Evolutionary conservation across 1,140 invertebrate genomes (phyloP).

Genomic region (Cecropterus lyciades): DNA sequence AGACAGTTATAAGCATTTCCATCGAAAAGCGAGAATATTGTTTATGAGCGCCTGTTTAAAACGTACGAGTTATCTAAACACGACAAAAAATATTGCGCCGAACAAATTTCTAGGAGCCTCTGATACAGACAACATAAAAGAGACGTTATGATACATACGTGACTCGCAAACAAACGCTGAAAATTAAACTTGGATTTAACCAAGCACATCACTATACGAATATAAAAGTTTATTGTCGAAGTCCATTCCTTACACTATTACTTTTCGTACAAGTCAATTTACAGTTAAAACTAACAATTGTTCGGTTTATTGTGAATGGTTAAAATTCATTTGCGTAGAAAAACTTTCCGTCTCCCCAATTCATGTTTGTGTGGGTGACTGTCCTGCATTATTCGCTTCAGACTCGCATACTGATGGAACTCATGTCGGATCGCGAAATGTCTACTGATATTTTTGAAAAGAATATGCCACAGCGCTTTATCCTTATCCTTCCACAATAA

Average conservation of each 20-base stretch:
- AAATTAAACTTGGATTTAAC: slow-evolving; percentile 30
- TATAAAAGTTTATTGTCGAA: slow-evolving; percentile 38
- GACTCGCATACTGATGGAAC: slow-evolving; percentile 80
- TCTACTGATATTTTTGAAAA: slow-evolving; percentile 83
- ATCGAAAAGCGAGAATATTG: background rate
- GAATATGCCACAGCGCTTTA: slow-evolving; percentile 81
- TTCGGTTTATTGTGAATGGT: slow-evolving; percentile 4
- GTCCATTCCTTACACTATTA: slow-evolving; percentile 20
- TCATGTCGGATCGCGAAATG: slow-evolving; percentile 80
- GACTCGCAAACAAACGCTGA: slow-evolving; percentile 25
- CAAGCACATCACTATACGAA: slow-evolving; percentile 25
- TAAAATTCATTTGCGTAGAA: slow-evolving; percentile 22
- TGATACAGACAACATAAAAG: slow-evolving; percentile 41
- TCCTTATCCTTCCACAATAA: slow-evolving; percentile 84
- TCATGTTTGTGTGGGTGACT: slow-evolving; percentile 84
- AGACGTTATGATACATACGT: slow-evolving; percentile 40
- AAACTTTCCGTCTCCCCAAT: slow-evolving; percentile 35
- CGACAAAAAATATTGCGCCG: slow-evolving; percentile 45
- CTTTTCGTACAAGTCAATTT: slow-evolving; percentile 20
- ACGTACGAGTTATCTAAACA: slow-evolving; percentile 42
- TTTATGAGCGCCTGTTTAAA: slow-evolving; percentile 20
- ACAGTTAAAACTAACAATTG: slow-evolving; percentile 34
- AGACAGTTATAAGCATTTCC: too few species aligned
- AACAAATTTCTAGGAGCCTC: slow-evolving; percentile 43
- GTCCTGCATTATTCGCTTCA: slow-evolving; percentile 82